Base-by-base conservation (phyloP, 2,113 vertebrate species). In the Ploceus nigricollis region DNA sequence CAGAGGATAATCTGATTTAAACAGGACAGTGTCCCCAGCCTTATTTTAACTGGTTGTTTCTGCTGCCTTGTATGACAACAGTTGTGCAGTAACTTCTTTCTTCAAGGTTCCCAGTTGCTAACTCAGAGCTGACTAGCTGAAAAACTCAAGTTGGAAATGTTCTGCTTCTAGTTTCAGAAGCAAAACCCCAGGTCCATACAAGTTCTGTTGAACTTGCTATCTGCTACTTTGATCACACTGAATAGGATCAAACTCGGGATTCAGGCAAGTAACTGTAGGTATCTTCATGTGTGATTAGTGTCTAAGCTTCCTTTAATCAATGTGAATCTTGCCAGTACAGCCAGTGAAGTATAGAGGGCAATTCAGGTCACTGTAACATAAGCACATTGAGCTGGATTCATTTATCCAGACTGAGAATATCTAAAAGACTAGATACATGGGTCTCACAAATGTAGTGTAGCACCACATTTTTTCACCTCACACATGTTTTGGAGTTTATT, bases 1-100 rank as follows among this genome's bases (percentile, higher is more conserved):
- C 54, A 79, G 69, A 68, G 47, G 71, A 88, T 95, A 87, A 93
- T 94, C 81, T 89, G 61, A 61, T 87, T 94, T 85, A 78, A 81
- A 82, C 14, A 71, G 65, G 37, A 58, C 45, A 78, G 23, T 72
- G 50, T 69, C 57, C 37, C 16, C n/a, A 80, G 35, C 37, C 51
- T 72, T 89, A 35, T 87, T 69, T 30, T 93, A 20, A 31, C 47
- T 69, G 44, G 1, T 42, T 77, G 11, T 83, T 94, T 66, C 56
- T 69, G 0, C 69, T 85, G 31, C 54, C 66, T 76, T 65, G 14
- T 82, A 19, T 79, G 28, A 44, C 35, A 78, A 39, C 18, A 86
- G 25, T 44, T 73, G 42, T 71, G 39, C 14, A 19, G 53, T 57
- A 79, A 16, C 45, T 90, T 88, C 8, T 83, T 84, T 83, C 48